Conservation (phyloP, 2,888 invertebrate species). For the Micropterix aruncella region DNA sequence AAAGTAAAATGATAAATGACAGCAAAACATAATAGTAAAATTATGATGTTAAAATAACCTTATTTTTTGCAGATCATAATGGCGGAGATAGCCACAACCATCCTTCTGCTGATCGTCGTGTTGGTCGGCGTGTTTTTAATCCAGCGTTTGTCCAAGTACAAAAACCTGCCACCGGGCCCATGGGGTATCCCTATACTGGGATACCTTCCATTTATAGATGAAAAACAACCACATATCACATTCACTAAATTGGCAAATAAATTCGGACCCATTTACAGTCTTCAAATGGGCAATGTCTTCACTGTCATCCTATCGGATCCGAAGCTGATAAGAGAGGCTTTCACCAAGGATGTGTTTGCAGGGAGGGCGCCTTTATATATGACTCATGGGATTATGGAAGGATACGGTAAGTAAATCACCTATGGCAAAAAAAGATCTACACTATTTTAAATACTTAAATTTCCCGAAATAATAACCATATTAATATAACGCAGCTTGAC, state of each 20-base stretch:
- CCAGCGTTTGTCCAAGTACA: slow-evolving; percentile 26
- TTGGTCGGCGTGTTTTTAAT: slow-evolving; percentile 24
- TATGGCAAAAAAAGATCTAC: no score
- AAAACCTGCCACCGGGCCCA: slow-evolving; percentile 61
- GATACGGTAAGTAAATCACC: slow-evolving; percentile 67
- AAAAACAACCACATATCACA: slow-evolving; percentile 53
- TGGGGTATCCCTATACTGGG: slow-evolving; percentile 66
- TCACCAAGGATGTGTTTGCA: slow-evolving; percentile 55
- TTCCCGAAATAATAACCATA: no score
- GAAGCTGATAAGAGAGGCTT: slow-evolving; percentile 53
- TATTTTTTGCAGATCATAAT: no score
- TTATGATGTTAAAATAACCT: no score
- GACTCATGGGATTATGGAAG: slow-evolving; percentile 78
- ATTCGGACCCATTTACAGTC: slow-evolving; percentile 61
- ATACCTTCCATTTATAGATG: slow-evolving; percentile 60
- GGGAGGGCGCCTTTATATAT: slow-evolving; percentile 72
- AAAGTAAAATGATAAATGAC: no score
- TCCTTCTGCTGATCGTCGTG: slow-evolving; percentile 19
- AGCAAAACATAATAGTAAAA: no score
- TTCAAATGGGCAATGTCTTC: slow-evolving; percentile 60
- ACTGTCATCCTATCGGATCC: slow-evolving; percentile 69
- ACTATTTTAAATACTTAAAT: no score
- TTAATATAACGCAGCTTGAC: no score
- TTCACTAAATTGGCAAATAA: slow-evolving; percentile 48
- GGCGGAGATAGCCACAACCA: neutral